Conservation (phyloP, 2,888 invertebrate species). For the Leucoma salicis region DNA sequence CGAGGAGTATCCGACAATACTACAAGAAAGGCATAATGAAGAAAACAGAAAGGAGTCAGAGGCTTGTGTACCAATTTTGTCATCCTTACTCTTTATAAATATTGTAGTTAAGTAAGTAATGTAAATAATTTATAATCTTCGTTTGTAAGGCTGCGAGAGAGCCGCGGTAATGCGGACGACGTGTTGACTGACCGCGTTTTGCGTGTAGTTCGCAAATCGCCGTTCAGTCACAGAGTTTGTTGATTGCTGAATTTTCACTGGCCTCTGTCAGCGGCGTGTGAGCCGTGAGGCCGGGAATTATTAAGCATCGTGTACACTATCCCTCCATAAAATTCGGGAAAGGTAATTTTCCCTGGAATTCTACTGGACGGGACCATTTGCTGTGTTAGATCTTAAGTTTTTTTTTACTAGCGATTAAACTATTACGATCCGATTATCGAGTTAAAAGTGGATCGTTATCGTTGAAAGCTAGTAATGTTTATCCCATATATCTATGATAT, state of each 20-base stretch:
- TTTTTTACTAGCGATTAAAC: slow-evolving; percentile 74
- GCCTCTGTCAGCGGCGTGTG: slow-evolving; percentile 36
- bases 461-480: slow-evolving; percentile 87
- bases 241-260: slow-evolving; percentile 51
- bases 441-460: slow-evolving; percentile 39
- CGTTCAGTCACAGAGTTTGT: slow-evolving; percentile 52
- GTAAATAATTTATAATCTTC: slow-evolving; percentile 52
- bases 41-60: slow-evolving; percentile 98
- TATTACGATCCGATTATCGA: slow-evolving; percentile 39
- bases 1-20: slow-evolving; percentile 98
- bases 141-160: slow-evolving; percentile 55
- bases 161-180: slow-evolving; percentile 78
- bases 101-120: slow-evolving; percentile 42
- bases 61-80: slow-evolving; percentile 99
- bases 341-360: slow-evolving; percentile 81
- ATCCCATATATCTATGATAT: slow-evolving; percentile 99
- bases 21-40: slow-evolving; percentile 99
- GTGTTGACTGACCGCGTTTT: slow-evolving; percentile 63
- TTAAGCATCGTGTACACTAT: slow-evolving; percentile 53
- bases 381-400: slow-evolving; percentile 61
- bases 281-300: slow-evolving; percentile 44
- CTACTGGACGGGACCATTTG: slow-evolving; percentile 65
- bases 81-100: slow-evolving; percentile 93
- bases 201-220: slow-evolving; percentile 52
- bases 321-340: slow-evolving; percentile 78